Percentiles rank a stretch among this genome's conserved stretches.
These are phyloP conservation scores for Hydra vulgaris DNA, from an alignment of 30 jellyfish, hydroid and myxozoan genomes.

Conservation along the genomic window DNA sequence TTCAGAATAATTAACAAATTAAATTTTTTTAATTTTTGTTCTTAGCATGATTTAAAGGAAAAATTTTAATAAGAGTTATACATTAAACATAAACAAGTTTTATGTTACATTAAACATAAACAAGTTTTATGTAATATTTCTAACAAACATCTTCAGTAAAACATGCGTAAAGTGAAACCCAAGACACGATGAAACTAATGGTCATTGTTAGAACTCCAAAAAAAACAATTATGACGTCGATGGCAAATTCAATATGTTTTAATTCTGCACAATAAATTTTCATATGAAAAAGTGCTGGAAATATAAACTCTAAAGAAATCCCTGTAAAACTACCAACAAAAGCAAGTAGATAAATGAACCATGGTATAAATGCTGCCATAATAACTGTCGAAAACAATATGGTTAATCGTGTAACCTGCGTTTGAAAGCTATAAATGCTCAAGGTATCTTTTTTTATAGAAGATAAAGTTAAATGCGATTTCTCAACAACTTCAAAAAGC, in stretches of 20 bases:
- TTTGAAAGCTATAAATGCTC: constrained; percentile 48
- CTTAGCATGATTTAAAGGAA: too few relatives aligned
- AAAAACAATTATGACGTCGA: constrained; percentile 63
- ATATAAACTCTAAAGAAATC: constrained; percentile 66
- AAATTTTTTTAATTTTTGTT: too few relatives aligned
- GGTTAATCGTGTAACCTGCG: constrained; percentile 43
- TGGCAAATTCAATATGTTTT: constrained; percentile 58
- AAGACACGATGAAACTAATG: constrained; percentile 70
- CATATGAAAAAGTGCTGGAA: constrained; percentile 87
- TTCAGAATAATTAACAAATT: too few relatives aligned
- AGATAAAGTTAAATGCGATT: constrained; percentile 45
- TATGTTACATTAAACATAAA: too few relatives aligned
- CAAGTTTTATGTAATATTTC: too few relatives aligned
- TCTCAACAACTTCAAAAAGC: constrained; percentile 75
- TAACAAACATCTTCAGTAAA: constrained; percentile 31
- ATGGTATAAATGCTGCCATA: constrained; percentile 89
- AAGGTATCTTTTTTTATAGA: constrained; percentile 32
- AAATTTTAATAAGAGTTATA: too few relatives aligned
- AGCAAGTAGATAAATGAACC: constrained; percentile 62
- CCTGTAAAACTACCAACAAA: constrained; percentile 83
- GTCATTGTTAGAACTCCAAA: constrained; percentile 81
- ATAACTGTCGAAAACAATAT: constrained; percentile 51
- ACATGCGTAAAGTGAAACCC: constrained; percentile 79
- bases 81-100: too few relatives aligned
- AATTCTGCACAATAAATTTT: constrained; percentile 58